These are phyloP conservation scores for Macrotis lagotis DNA, from an alignment of 2,113 vertebrate genomes.

Conservation along the genomic window DNA sequence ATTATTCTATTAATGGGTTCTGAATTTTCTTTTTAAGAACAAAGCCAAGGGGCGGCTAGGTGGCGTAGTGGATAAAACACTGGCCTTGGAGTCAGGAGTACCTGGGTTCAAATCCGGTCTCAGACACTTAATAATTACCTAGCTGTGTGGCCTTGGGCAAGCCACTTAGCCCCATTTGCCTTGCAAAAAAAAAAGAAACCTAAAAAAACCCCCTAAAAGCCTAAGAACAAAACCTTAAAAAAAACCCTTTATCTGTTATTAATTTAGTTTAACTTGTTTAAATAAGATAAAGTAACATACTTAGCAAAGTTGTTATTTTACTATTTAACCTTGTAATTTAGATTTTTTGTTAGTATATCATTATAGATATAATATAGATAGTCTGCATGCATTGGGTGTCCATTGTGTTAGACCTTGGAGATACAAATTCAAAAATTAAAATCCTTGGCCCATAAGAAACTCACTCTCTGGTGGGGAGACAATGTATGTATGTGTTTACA, in stretches of 20 bases:
- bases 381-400: not conserved
- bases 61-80: too few species aligned
- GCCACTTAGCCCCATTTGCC: too few species aligned
- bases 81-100: too few species aligned
- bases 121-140: too few species aligned
- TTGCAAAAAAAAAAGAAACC: too few species aligned
- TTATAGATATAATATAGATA: not conserved
- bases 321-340: not conserved
- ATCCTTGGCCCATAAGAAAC: not conserved
- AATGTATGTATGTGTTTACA: too few species aligned
- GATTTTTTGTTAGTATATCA: not conserved
- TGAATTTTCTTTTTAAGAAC: not conserved
- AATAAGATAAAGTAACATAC: not conserved
- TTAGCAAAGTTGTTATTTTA: not conserved
- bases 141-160: too few species aligned
- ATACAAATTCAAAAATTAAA: not conserved
- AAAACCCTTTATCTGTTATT: not conserved
- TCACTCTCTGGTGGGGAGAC: not conserved
- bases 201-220: too few species aligned
- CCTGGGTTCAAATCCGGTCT: too few species aligned
- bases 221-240: not conserved
- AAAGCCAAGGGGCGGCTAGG: too few species aligned
- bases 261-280: not conserved
- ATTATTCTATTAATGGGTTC: not conserved
- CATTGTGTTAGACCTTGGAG: not conserved